Conservation (phyloP, 2,113 vertebrate genomes). For the Pelusios castaneus region DNA sequence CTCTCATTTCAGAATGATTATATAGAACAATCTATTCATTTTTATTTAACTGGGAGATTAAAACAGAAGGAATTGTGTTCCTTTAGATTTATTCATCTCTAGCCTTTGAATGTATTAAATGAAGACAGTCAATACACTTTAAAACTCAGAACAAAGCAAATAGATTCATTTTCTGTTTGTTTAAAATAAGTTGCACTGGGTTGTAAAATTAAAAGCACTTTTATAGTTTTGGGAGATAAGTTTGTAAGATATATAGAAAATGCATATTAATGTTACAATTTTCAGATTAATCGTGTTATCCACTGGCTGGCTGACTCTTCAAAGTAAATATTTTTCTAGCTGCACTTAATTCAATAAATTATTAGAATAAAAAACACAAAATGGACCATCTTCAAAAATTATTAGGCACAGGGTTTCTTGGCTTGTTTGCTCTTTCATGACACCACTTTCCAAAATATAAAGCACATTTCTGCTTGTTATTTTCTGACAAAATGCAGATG, state of each 20-base stretch:
- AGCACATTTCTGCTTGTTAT: constrained; percentile 61
- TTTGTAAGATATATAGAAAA: constrained; percentile 7
- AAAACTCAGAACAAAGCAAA: neutral
- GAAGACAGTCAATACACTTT: neutral
- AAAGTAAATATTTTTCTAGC: constrained; percentile 34
- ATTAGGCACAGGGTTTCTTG: neutral
- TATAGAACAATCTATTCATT: neutral
- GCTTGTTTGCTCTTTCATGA: constrained; percentile 58
- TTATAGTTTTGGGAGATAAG: neutral
- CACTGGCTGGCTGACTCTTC: neutral
- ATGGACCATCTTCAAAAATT: neutral
- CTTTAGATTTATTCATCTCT: neutral
- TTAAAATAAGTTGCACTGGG: neutral
- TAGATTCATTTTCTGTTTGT: neutral
- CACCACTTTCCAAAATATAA: constrained; percentile 44
- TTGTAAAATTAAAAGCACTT: constrained; percentile 15
- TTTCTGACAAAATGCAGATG: constrained; percentile 37
- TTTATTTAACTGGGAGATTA: neutral
- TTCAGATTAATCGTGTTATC: constrained; percentile 33
- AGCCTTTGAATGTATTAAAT: neutral
- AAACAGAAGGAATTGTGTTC: neutral
- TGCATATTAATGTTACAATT: neutral
- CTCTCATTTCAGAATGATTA: neutral
- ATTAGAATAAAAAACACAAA: neutral
- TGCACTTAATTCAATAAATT: constrained; percentile 39